These are phyloP conservation scores for Bucorvus abyssinicus DNA, from an alignment of 2,797 vertebrate genomes.

Conservation along the genomic window DNA sequence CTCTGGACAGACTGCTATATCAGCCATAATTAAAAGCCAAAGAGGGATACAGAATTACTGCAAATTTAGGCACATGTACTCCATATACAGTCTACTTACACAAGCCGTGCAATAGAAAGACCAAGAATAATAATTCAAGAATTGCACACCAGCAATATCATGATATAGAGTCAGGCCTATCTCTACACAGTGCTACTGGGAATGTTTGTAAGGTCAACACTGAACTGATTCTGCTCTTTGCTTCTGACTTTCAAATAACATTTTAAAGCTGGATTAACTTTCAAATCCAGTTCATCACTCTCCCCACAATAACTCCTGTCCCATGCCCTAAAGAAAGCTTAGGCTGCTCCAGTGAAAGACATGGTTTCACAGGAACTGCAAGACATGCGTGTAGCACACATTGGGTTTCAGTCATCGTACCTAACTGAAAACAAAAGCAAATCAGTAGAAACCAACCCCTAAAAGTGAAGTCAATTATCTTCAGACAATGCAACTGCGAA, in stretches of 20 bases:
- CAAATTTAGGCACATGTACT: neutral
- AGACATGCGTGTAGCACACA: neutral
- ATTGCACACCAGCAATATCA: neutral
- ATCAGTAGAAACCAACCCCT: neutral
- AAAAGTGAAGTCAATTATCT: neutral
- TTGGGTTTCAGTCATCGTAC: neutral
- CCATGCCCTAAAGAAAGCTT: neutral
- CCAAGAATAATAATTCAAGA: neutral
- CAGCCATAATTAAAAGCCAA: neutral
- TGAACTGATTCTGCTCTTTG: neutral
- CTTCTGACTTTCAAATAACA: neutral
- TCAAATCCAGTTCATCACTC: neutral
- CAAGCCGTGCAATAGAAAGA: neutral
- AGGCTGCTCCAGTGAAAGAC: neutral
- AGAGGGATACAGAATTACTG: neutral
- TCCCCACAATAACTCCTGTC: neutral
- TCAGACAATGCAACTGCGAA: neutral
- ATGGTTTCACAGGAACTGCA: neutral
- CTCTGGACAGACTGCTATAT: neutral
- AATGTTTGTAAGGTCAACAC: neutral
- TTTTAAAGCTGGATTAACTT: neutral
- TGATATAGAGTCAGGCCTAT: neutral
- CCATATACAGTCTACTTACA: neutral
- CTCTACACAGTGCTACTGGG: neutral
- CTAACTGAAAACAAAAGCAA: neutral